Evolutionary conservation across 1,140 invertebrate species (phyloP).

Genomic region (Drosophila orosa): DNA sequence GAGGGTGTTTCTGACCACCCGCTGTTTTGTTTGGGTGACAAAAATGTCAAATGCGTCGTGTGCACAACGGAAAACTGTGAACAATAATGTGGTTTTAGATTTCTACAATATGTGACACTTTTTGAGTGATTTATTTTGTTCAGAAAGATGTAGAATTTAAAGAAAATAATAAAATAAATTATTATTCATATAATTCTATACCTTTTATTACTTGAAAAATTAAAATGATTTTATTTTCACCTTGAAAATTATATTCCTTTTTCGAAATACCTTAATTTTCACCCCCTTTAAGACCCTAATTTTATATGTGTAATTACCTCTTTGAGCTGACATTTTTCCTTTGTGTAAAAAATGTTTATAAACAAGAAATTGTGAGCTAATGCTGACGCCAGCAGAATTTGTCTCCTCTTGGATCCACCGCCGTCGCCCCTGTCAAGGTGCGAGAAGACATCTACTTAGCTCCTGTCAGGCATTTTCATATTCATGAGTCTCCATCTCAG

Average conservation of each 20-base stretch:
- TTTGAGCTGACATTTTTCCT: slow-evolving; percentile 6
- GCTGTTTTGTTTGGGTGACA: slow-evolving; percentile 74
- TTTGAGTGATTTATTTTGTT: not conserved
- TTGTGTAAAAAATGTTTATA: slow-evolving; percentile 21
- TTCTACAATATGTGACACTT: not conserved
- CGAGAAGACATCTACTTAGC: slow-evolving; percentile 49
- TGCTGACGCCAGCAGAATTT: slow-evolving; percentile 55
- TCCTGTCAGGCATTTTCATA: slow-evolving; percentile 71
- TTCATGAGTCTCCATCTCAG: slow-evolving; percentile 60
- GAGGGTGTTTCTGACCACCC: slow-evolving; percentile 43
- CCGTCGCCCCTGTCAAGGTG: slow-evolving; percentile 38
- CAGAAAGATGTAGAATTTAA: not conserved
- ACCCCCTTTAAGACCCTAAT: not conserved
- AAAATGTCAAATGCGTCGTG: slow-evolving; percentile 75
- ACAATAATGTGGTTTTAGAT: slow-evolving; percentile 14
- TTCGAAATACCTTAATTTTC: not conserved
- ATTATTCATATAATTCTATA: no score
- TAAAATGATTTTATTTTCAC: no score
- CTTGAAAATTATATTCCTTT: not conserved
- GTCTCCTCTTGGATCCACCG: not conserved
- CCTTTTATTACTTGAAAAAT: no score
- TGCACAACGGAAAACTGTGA: slow-evolving; percentile 7
- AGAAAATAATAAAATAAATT: not conserved
- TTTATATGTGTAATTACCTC: not conserved
- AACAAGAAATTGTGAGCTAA: slow-evolving; percentile 16